Percentiles rank a stretch among this genome's conserved stretches.
Conservation (phyloP, 2,888 invertebrate species). For the Homarus gammarus region DNA sequence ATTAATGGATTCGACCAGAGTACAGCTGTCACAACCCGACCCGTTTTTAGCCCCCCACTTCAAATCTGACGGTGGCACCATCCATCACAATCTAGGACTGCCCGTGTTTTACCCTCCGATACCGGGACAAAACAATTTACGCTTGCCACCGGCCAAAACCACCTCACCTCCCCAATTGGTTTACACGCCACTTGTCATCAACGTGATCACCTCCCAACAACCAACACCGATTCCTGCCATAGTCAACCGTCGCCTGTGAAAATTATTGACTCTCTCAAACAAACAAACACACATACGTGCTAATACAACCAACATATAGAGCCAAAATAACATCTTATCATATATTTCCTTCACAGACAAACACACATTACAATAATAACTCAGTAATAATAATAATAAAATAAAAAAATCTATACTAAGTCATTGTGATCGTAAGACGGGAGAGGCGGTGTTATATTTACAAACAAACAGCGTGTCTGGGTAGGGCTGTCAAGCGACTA, state of each 20-base stretch:
- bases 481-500: too few species aligned
- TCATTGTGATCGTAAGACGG: too few species aligned
- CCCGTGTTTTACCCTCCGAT: not conserved
- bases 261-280: too few species aligned
- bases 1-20: slow-evolving; percentile 12
- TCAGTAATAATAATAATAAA: too few species aligned
- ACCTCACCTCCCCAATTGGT: not conserved
- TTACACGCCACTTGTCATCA: not conserved
- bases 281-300: too few species aligned
- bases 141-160: not conserved
- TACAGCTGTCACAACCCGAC: slow-evolving; percentile 6
- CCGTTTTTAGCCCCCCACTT: not conserved
- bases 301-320: too few species aligned
- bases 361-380: too few species aligned
- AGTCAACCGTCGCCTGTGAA: not conserved
- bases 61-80: slow-evolving; percentile 10
- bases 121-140: not conserved
- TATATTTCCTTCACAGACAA: too few species aligned
- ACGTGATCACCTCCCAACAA: not conserved
- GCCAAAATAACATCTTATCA: too few species aligned
- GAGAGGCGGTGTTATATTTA: too few species aligned
- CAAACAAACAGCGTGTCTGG: too few species aligned
- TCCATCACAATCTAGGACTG: not conserved
- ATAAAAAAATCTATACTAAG: too few species aligned
- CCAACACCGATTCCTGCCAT: not conserved